Evolutionary conservation across 1,140 invertebrate genomes (phyloP), one percentile per base, ranked within the genome.

Genomic region (Teleopsis dalmanni): DNA sequence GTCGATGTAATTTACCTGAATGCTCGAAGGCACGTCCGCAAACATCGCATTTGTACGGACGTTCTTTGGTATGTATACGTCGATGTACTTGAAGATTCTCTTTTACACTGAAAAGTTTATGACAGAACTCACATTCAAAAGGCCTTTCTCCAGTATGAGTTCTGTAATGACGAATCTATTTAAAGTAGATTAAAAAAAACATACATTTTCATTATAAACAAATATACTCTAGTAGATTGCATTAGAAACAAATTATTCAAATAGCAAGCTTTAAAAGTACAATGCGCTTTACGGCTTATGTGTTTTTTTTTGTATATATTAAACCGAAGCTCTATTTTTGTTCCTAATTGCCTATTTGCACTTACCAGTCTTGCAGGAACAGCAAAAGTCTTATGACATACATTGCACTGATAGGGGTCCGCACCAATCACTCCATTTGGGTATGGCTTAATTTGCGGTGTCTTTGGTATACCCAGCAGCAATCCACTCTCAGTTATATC

Each of bases 11-110:
- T 63, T 95, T 91, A 2, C 92, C 91, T 26, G 87, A 88, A 70
- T 95, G 91, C 60, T 95, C 90, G 60, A 93, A 95, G 0, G 91
- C 91, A 1, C 91, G 79, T 3, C 84, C 84, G 70, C 93, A 96
- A 19, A 93, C 86, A 36, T 89, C 82, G 65, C 93, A 95, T 54
- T 90, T 87, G 63, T 87, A 88, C 0, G 65, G 68, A 8, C 65
- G 77, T 70, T 89, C 86, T 67, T 92, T 92, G 23, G 90, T 93
- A 66, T 94, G 91, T 44, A 92, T 92, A 31, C 90, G 77, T n/a
- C 88, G 77, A 65, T 94, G 91, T 1, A 93, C 90, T 69, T 88
- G 90, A 35, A 93, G 75, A 70, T 93, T 93, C 66, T 92, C 89
- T 66, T 93, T 94, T 2, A 92, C 89, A 53, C 88, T 91, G 64